These are phyloP conservation scores for Sebastes miniatus DNA, from an alignment of 2,797 vertebrate genomes.

Conservation along the genomic window DNA sequence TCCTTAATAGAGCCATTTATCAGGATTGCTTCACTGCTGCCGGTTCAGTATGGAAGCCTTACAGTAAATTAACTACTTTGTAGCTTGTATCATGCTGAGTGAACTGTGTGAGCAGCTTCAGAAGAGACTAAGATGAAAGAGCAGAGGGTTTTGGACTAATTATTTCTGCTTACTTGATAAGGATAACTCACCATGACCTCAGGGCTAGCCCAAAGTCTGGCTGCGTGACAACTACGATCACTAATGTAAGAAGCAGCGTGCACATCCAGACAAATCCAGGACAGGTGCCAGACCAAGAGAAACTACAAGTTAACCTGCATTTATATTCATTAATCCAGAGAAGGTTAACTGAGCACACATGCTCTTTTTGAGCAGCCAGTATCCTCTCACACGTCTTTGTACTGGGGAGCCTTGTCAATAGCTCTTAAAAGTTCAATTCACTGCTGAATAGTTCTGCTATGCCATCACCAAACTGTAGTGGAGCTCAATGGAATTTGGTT, in stretches of 20 bases:
- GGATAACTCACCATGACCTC: slow-evolving; percentile 53
- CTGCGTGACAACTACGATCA: slow-evolving; percentile 20
- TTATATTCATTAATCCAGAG: not conserved
- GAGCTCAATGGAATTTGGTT: not conserved
- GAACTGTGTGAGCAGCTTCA: slow-evolving; percentile 44
- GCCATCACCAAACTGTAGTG: not conserved
- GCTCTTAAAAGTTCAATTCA: not conserved
- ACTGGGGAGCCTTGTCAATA: not conserved
- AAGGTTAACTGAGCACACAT: not conserved
- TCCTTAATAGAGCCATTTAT: slow-evolving; percentile 16
- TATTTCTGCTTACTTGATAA: slow-evolving; percentile 61
- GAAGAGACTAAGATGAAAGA: slow-evolving; percentile 55
- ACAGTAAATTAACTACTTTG: slow-evolving; percentile 49
- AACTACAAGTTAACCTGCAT: not conserved
- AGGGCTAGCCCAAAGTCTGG: slow-evolving; percentile 30
- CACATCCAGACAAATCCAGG: slow-evolving; percentile 1
- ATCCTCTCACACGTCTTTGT: not conserved
- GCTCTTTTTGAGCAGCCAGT: not conserved
- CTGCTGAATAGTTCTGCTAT: not conserved
- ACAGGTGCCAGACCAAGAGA: slow-evolving; percentile 15
- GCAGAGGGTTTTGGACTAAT: slow-evolving; percentile 54
- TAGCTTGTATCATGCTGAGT: slow-evolving; percentile 48
- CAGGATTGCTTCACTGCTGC: slow-evolving; percentile 9
- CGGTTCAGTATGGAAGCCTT: slow-evolving; percentile 12
- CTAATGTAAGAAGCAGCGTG: not conserved